phyloP scores from a whole-genome alignment of 2,888 invertebrate species.

The Priocnemis perturbator region DNA sequence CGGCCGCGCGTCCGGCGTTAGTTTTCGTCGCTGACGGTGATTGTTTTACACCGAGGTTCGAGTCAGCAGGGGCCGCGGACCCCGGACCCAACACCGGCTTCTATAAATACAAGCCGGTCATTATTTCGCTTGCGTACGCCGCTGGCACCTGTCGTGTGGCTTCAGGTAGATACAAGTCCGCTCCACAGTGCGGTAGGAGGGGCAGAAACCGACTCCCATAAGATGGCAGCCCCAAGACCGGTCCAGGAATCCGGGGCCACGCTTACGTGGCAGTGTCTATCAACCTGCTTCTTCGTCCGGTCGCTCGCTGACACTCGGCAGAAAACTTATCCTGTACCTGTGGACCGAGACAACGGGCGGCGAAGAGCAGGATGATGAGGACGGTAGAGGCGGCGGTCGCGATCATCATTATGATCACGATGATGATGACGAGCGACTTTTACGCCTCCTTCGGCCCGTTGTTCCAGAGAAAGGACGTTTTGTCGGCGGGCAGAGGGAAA shows the following conservation, averaged over 20 bases:
- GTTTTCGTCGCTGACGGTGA: conserved; percentile 7
- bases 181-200: conserved; percentile 41
- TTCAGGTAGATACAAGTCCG: conserved; percentile 48
- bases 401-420: too few species aligned
- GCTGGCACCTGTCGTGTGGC: conserved; percentile 74
- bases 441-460: background rate
- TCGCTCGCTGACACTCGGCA: background rate
- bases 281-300: conserved; percentile 53
- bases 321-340: background rate
- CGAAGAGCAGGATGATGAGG: too few species aligned
- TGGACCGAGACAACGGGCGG: background rate
- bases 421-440: conserved; percentile 28
- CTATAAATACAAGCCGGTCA: conserved; percentile 61
- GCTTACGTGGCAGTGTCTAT: conserved; percentile 70
- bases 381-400: too few species aligned
- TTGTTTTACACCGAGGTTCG: conserved; percentile 9
- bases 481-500: background rate
- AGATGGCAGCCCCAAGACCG: conserved; percentile 65
- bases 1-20: background rate
- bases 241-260: conserved; percentile 74
- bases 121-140: conserved; percentile 67
- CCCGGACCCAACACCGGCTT: conserved; percentile 19
- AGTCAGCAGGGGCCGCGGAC: background rate
- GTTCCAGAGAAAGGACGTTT: too few species aligned
- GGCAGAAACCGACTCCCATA: conserved; percentile 61